Conservation (phyloP, 2,888 invertebrate genomes). For the Parelbella ahira region DNA sequence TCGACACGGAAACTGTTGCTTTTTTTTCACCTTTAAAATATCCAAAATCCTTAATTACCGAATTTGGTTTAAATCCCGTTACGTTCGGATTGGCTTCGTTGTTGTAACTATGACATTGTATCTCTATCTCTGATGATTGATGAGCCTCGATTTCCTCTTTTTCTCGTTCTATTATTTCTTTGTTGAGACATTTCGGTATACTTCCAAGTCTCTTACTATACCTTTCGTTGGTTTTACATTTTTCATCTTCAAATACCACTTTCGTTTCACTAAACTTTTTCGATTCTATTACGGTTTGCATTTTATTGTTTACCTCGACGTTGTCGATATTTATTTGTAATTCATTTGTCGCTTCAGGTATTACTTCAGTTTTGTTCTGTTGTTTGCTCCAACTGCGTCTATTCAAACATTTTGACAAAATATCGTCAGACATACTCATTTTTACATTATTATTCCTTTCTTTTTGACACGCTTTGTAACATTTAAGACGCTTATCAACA, state of each 20-base stretch:
- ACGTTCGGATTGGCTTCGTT: constrained; percentile 30
- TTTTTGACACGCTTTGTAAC: constrained; percentile 64
- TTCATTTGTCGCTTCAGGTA: constrained; percentile 30
- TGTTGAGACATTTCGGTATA: constrained; percentile 11
- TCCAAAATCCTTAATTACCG: constrained; percentile 24
- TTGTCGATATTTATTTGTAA: constrained; percentile 11
- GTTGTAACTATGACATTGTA: constrained; percentile 51
- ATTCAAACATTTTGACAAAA: constrained; percentile 62
- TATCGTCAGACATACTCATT: constrained; percentile 63
- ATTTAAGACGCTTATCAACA: constrained; percentile 55
- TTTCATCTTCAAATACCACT: constrained; percentile 43
- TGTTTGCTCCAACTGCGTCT: constrained; percentile 58
- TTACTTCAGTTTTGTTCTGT: constrained; percentile 40
- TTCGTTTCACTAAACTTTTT: constrained; percentile 33
- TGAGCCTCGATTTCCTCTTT: constrained; percentile 30
- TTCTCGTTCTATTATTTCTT: constrained; percentile 26
- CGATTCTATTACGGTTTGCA: constrained; percentile 1
- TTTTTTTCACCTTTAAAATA: constrained; percentile 29
- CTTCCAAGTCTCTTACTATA: constrained; percentile 9
- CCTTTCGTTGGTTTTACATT: constrained; percentile 8
- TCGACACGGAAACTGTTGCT: constrained; percentile 38
- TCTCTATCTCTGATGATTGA: constrained; percentile 49
- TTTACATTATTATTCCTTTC: constrained; percentile 44
- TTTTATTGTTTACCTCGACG: constrained; percentile 7
- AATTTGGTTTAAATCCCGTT: constrained; percentile 27